Evolutionary conservation across 2,113 vertebrate genomes (phyloP), one percentile per base, ranked within the genome.

Genomic region (Stegostoma tigrinum): DNA sequence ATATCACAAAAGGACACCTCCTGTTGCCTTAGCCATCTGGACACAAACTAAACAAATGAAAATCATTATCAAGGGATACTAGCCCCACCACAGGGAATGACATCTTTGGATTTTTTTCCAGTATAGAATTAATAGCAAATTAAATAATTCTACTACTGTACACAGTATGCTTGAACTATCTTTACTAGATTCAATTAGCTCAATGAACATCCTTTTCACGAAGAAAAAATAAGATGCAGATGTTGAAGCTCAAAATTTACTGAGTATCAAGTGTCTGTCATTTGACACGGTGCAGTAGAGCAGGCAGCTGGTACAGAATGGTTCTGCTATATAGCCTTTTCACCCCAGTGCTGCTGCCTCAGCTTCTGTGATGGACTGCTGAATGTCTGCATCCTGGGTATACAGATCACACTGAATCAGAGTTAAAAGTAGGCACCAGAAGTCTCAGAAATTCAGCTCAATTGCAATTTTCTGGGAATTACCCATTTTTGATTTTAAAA

Each of bases 381-480:
- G 3, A 42, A 61, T 0, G 86, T 67, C 95, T 96, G 96, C 38
- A 85, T 96, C 96, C 96, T 97, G 96, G 52, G 96, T 80, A 96
- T 27, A 95, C 95, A 96, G 91, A 96, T 91, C 96, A 96, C 96
- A 96, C 95, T 17, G 0, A 38, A 95, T 38, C 93, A 91, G 96
- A 96, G 95, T 94, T 95, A 96, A 96, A 61, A 96, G 96, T 96
- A 70, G 3, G 95, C 96, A 96, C 96, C 96, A 0, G 17, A 96
- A 96, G 42, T 95, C 96, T 96, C 96, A 96, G 95, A 97, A 97
- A 97, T 97, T 97, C 96, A 97, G 96, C 64, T 95, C 96, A 96
- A 70, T 97, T 96, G 97, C 97, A 97, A 97, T 95, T 96, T 30
- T 87, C 8, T 52, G 86, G 48, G 86, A 48, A 6, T 86, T 24